Percentiles rank a stretch among this genome's conserved stretches.
Conservation (phyloP, 2,888 invertebrate genomes). For the Zootermopsis nevadensis region DNA sequence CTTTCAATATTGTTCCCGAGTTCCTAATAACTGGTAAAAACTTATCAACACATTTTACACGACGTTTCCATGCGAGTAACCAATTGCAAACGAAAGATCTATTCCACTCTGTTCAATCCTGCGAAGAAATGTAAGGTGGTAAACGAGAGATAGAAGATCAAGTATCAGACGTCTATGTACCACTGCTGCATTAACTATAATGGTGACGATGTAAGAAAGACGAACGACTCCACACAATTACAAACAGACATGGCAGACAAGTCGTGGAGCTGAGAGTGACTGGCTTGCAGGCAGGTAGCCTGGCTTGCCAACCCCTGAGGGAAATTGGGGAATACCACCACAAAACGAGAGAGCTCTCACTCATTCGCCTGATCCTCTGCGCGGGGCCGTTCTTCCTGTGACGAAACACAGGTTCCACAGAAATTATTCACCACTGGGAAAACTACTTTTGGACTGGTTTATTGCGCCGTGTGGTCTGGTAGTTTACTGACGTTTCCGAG, state of each 20-base stretch:
- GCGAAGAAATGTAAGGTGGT: no score
- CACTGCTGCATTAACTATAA: background rate
- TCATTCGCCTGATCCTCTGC: background rate
- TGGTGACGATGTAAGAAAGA: background rate
- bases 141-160: no score
- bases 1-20: background rate
- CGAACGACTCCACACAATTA: conserved; percentile 22
- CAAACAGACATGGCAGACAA: conserved; percentile 33
- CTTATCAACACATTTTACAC: no score
- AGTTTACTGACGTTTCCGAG: no score
- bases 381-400: background rate
- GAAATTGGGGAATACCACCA: conserved; percentile 51
- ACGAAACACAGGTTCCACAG: background rate
- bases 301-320: conserved; percentile 45
- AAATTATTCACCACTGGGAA: no score
- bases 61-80: no score
- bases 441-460: no score
- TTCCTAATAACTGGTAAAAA: no score
- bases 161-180: background rate
- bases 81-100: no score
- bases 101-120: no score
- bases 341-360: conserved; percentile 18
- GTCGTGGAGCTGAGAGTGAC: conserved; percentile 10
- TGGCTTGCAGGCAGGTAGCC: conserved; percentile 13
- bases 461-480: no score